A percentile compares a stretch with the other conserved stretches of the same genome.
Conservation (phyloP, 1,140 invertebrate species). For the Zaprionus inermis region DNA sequence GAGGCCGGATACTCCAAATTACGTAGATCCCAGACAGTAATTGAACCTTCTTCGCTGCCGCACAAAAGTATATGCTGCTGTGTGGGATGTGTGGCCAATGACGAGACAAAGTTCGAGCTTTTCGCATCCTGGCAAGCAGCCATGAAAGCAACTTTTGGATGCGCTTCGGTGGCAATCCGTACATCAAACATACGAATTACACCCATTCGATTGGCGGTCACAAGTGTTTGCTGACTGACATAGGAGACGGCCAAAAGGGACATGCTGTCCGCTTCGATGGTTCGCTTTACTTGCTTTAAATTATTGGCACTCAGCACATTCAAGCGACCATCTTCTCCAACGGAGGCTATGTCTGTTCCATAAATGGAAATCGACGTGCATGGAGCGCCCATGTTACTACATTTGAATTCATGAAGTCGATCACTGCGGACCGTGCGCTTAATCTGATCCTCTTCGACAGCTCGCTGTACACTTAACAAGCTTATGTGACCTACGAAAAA, state of each 20-base stretch:
- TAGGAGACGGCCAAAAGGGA: slow-evolving; percentile 91
- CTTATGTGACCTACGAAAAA: slow-evolving; percentile 84
- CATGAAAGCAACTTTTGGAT: slow-evolving; percentile 87
- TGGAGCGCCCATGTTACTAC: slow-evolving; percentile 85
- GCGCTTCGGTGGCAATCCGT: slow-evolving; percentile 86
- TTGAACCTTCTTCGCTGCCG: slow-evolving; percentile 91
- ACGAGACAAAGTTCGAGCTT: slow-evolving; percentile 87
- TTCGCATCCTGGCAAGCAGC: slow-evolving; percentile 88
- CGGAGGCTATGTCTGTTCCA: slow-evolving; percentile 89
- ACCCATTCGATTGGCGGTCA: slow-evolving; percentile 93
- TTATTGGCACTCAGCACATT: slow-evolving; percentile 65
- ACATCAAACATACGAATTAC: slow-evolving; percentile 95
- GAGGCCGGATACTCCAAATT: slow-evolving; percentile 92
- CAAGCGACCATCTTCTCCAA: slow-evolving; percentile 91
- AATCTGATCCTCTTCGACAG: slow-evolving; percentile 85
- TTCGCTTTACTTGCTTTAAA: slow-evolving; percentile 59
- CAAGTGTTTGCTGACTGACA: slow-evolving; percentile 90
- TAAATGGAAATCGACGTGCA: slow-evolving; percentile 89
- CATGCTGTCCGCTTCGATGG: slow-evolving; percentile 90
- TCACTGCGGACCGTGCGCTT: slow-evolving; percentile 86
- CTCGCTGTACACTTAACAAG: slow-evolving; percentile 86
- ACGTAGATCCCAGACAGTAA: slow-evolving; percentile 95
- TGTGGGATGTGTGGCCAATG: slow-evolving; percentile 92
- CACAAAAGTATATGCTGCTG: slow-evolving; percentile 92
- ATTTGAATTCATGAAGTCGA: slow-evolving; percentile 88